Evolutionary conservation across 2,888 invertebrate genomes (phyloP), one percentile per base, ranked within the genome.

Genomic region (Scaptomyza polygonia): DNA sequence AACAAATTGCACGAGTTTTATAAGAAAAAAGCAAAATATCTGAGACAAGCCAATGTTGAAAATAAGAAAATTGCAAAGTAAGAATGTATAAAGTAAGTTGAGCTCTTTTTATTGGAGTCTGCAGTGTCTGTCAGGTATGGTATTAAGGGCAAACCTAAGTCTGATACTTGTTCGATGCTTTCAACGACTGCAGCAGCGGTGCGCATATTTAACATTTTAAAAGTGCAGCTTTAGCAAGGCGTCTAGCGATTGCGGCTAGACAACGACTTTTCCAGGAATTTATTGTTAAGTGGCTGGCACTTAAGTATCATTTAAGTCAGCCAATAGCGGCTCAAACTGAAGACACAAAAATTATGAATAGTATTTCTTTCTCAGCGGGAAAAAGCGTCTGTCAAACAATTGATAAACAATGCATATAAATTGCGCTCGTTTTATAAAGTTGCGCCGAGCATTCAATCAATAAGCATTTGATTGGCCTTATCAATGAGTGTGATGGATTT

Each of bases 211-310:
- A 49, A 48, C 32, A 58, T 68, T 54, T 48, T 36, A 52, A 3
- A 57, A 53, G 56, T 61, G 61, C 68, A 67, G 32, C 44, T 34
- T 25, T 34, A 29, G 52, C 14, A 14, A 32, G 58, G 32, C 53
- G 48, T 51, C 49, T 49, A 6, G 36, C 21, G 21, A 43, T 43
- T 51, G 55, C 29, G 9, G 25, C 5, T n/a, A 29, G 43, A 54
- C 30, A 32, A 21, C 45, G 34, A 61, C 18, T 27, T 49, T n/a
- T 11, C 8, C 30, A 36, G 30, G 39, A 55, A 48, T 65, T 58
- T 47, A 53, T 51, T 57, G 49, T 63, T 47, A 66, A 73, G 67
- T 71, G 67, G 18, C 58, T 29, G 45, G 43, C 59, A 51, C 72
- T 74, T 76, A 30, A 73, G 71, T 52, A 57, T 52, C 61, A 43